Evolutionary conservation across 1,140 invertebrate species (phyloP).

Genomic region (Cheumatopsyche charites): DNA sequence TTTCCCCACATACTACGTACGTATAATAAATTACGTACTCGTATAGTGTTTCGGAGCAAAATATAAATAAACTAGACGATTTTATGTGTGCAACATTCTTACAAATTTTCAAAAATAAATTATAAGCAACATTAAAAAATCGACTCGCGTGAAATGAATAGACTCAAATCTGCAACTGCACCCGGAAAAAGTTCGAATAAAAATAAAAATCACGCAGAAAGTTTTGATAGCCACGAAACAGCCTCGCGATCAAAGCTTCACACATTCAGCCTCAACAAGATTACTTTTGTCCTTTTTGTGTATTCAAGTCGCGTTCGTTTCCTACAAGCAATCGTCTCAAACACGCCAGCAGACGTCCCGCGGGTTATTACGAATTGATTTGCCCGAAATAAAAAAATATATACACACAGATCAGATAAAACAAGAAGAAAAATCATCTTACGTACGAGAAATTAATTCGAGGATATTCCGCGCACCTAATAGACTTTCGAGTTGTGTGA

Average conservation of each 20-base stretch:
- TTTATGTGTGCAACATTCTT: no score
- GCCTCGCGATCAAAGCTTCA: conserved; percentile 10
- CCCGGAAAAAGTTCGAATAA: no score
- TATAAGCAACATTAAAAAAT: background rate
- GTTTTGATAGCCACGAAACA: background rate
- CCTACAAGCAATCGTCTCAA: conserved; percentile 11
- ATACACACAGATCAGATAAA: no score
- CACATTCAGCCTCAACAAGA: conserved; percentile 9
- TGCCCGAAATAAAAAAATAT: background rate
- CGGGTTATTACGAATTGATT: conserved; percentile 26
- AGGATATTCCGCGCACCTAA: background rate
- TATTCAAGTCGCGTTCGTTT: conserved; percentile 14
- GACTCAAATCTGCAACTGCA: no score
- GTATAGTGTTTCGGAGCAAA: no score
- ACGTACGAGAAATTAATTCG: no score
- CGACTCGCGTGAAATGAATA: no score
- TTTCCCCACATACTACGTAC: background rate
- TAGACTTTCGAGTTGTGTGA: conserved; percentile 40
- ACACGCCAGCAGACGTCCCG: background rate
- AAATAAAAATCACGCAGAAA: background rate
- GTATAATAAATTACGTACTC: background rate
- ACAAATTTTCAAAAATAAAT: no score
- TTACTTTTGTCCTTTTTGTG: conserved; percentile 17
- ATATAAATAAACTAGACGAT: no score
- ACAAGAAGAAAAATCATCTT: no score